Percentiles rank a stretch among this genome's conserved stretches.
Conservation (phyloP, 2,888 invertebrate species). For the Perizoma flavofasciatum region DNA sequence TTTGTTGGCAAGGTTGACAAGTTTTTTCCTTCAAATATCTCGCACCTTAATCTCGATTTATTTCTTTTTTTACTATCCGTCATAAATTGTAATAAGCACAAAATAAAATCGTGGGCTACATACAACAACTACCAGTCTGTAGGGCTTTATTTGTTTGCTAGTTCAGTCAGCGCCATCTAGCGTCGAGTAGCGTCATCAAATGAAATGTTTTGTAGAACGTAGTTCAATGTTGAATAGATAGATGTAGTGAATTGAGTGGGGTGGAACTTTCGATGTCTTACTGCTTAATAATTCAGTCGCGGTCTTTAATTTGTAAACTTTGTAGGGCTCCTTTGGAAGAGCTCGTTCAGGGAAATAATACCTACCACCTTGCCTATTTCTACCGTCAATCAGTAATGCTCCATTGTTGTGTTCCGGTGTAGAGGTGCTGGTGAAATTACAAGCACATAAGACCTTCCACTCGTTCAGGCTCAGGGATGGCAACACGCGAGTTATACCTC, state of each 20-base stretch:
- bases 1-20: slow-evolving; percentile 73
- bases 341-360: too few relatives aligned
- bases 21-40: slow-evolving; percentile 41
- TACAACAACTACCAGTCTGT: slow-evolving; percentile 6
- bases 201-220: slow-evolving; percentile 2
- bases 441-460: too few relatives aligned
- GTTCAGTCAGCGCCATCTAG: slow-evolving; percentile 62
- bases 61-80: slow-evolving; percentile 21
- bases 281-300: too few relatives aligned
- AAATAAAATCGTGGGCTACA: slow-evolving; percentile 1
- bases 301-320: too few relatives aligned
- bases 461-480: too few relatives aligned
- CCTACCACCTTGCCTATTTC: too few relatives aligned
- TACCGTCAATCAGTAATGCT: too few relatives aligned
- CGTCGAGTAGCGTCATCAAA: slow-evolving; percentile 57
- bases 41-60: slow-evolving; percentile 35
- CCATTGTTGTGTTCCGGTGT: too few relatives aligned
- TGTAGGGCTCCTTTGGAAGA: too few relatives aligned
- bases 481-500: too few relatives aligned
- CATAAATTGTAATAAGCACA: slow-evolving; percentile 10
- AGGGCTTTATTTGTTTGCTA: slow-evolving; percentile 1
- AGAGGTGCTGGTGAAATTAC: too few relatives aligned
- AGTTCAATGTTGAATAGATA: slow-evolving; percentile 18
- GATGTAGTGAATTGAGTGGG: slow-evolving; percentile 27
- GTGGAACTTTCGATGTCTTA: not conserved